Conservation (phyloP, 2,113 vertebrate genomes). For the Heliornis fulica region DNA sequence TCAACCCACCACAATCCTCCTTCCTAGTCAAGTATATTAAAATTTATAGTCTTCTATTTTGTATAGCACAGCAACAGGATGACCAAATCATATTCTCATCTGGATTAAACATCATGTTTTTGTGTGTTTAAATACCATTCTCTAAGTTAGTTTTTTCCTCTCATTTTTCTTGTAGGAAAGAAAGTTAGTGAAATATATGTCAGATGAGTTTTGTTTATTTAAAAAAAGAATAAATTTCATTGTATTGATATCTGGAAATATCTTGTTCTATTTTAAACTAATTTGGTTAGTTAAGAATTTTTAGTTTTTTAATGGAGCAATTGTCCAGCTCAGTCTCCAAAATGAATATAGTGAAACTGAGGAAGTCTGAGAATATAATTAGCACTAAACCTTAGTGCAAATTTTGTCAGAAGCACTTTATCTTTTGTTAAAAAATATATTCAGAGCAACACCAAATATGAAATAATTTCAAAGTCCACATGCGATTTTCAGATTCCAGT, state of each 20-base stretch:
- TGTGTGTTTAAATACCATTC: rapidly evolving
- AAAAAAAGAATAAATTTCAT: neutral
- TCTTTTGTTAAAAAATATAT: neutral
- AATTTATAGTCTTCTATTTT: neutral
- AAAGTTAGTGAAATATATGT: neutral
- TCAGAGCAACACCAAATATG: neutral
- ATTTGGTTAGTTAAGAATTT: neutral
- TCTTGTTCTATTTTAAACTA: neutral
- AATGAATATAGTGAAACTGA: neutral
- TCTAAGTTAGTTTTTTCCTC: neutral
- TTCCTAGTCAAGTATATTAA: neutral
- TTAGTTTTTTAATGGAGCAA: neutral
- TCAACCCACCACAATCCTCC: no score
- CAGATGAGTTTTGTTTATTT: neutral
- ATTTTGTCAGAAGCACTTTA: neutral
- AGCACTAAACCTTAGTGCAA: neutral
- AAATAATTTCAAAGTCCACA: neutral
- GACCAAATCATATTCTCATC: neutral
- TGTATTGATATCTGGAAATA: neutral
- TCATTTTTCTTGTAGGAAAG: neutral
- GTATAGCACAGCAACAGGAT: neutral
- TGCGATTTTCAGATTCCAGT: neutral
- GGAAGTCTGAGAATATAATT: neutral
- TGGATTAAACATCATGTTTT: neutral
- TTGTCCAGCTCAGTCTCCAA: neutral